A percentile compares a stretch with the other conserved stretches of the same genome.
Evolutionary conservation across 2,797 vertebrate genomes (phyloP).

Genomic region (Labroides dimidiatus): DNA sequence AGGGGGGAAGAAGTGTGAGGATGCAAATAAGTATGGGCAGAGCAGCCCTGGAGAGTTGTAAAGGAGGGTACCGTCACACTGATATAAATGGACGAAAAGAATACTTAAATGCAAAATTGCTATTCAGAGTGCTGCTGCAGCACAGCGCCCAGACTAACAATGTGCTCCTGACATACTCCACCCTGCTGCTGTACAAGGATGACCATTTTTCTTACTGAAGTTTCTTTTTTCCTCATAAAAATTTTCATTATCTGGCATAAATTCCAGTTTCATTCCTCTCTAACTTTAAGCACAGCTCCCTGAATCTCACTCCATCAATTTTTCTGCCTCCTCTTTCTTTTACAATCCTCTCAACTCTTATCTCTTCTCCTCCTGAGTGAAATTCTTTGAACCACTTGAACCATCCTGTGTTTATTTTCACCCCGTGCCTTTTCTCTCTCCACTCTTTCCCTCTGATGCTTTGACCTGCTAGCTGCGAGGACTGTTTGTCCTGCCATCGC

Average conservation of each 20-base stretch:
- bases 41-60: not conserved
- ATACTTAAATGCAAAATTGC: conserved; percentile 11
- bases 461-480: conserved; percentile 16
- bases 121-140: conserved; percentile 3
- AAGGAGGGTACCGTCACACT: conserved; percentile 11
- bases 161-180: not conserved
- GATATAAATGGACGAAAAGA: not conserved
- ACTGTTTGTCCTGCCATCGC: conserved; percentile 1
- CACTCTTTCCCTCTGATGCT: not conserved
- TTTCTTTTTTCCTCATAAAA: too few relatives aligned
- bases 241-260: not conserved
- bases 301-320: not conserved
- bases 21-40: not conserved
- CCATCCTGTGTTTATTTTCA: not conserved
- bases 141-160: not conserved
- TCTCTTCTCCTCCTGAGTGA: not conserved
- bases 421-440: not conserved
- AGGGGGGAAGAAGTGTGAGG: not conserved
- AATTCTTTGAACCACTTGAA: not conserved
- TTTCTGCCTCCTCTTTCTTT: not conserved
- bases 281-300: not conserved
- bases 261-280: not conserved
- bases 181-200: conserved; percentile 22
- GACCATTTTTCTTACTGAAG: not conserved
- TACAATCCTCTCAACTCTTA: not conserved